Evolutionary conservation across 2,888 invertebrate genomes (phyloP).

Genomic region (Cataglyphis cursor): DNA sequence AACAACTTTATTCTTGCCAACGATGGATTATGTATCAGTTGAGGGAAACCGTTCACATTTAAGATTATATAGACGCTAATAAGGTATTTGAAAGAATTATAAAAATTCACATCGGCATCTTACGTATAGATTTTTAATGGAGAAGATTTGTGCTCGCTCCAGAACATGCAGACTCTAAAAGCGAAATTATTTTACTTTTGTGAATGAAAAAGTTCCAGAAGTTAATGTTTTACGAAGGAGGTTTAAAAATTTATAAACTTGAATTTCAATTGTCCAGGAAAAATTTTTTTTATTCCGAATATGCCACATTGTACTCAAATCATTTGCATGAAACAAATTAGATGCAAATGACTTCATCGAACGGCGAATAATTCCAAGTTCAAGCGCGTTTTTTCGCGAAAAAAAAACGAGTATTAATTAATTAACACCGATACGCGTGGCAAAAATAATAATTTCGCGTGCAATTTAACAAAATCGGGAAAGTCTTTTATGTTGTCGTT

Average conservation of each 20-base stretch:
- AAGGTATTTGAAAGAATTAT: neutral
- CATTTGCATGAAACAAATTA: neutral
- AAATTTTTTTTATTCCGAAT: neutral
- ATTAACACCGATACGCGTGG: slow-evolving; percentile 6
- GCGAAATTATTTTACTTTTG: neutral
- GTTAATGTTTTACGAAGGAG: neutral
- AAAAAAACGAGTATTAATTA: neutral
- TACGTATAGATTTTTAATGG: neutral
- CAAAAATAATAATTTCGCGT: slow-evolving; percentile 27
- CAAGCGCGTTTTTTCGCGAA: neutral
- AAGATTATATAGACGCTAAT: neutral
- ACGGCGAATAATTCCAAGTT: neutral
- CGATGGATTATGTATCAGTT: neutral
- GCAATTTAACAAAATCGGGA: slow-evolving; percentile 1
- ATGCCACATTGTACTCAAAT: neutral
- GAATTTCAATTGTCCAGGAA: neutral
- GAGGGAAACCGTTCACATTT: neutral
- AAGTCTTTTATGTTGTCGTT: slow-evolving; percentile 30
- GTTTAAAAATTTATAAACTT: neutral
- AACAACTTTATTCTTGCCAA: neutral
- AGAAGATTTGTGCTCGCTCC: neutral
- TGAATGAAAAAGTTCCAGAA: neutral
- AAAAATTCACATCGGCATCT: neutral
- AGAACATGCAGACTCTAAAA: neutral
- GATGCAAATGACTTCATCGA: neutral